phyloP scores from a whole-genome alignment of 2,888 invertebrate genomes.

The Drosophila melanosoma region DNA sequence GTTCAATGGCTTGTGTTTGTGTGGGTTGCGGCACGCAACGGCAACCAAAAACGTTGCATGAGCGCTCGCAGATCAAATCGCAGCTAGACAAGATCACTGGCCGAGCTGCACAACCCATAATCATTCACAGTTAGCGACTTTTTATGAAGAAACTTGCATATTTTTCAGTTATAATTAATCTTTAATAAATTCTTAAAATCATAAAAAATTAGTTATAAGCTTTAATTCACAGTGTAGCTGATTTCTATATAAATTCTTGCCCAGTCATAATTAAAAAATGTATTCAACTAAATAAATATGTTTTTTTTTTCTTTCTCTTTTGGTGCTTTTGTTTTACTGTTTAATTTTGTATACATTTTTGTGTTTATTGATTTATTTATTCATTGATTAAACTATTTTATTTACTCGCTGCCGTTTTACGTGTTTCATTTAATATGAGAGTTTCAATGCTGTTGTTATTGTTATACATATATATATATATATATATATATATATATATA shows the following conservation, averaged over 20 bases:
- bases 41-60: constrained; percentile 57
- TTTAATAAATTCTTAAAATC: neutral
- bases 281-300: constrained; percentile 26
- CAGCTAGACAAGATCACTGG: constrained; percentile 37
- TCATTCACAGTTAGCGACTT: constrained; percentile 32
- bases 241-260: constrained; percentile 31
- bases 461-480: constrained; percentile 13
- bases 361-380: constrained; percentile 74
- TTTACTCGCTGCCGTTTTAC: constrained; percentile 58
- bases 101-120: constrained; percentile 7
- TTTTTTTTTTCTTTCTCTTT: constrained; percentile 20
- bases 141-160: neutral
- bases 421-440: constrained; percentile 31
- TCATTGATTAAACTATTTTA: constrained; percentile 70
- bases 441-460: constrained; percentile 30
- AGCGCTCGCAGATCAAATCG: constrained; percentile 50
- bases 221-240: constrained; percentile 22
- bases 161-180: neutral
- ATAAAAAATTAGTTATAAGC: neutral
- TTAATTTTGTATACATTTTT: constrained; percentile 69
- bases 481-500: neutral
- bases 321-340: constrained; percentile 57
- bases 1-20: constrained; percentile 44
- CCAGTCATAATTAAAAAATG: constrained; percentile 25
- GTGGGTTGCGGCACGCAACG: constrained; percentile 59